Base-by-base conservation (phyloP, 1,140 invertebrate genomes). In the Tachypleus tridentatus region DNA sequence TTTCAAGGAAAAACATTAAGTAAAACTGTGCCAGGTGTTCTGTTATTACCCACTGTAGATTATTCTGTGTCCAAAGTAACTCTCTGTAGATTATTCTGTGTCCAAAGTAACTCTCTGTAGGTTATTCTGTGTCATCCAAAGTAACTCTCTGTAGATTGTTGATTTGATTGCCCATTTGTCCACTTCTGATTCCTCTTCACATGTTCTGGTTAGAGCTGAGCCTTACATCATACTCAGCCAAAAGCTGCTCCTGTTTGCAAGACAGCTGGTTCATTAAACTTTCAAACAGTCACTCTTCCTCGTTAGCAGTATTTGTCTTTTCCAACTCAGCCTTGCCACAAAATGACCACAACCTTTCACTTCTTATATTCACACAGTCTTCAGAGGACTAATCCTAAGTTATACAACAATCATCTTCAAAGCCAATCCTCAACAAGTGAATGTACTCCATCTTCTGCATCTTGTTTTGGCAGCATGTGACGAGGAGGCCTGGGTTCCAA, bases 151-250 rank as follows among this genome's bases (percentile, higher is more conserved):
- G 57, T 89, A 81, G 56, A 95, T 93, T 69, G 91, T 90, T 58
- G 92, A 91, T 77, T 90, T 91, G 78, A 92, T 91, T 73, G 90
- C 92, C 91, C 91, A 94, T 77, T 92, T 92, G 81, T 92, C 91
- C 75, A 89, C 92, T 76, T 93, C 89, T 74, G 90, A 87, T 74
- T 86, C 89, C 75, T 94, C 91, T 70, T 85, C 58, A 96, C 91
- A 79, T 96, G 91, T 54, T 95, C 80, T 60, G 95, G 94, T 79
- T 93, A 94, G 4, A 92, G 76, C 86, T 92, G 66, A 95, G 82
- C 69, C 91, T 80, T 76, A 96, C 94, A 77, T 95, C 92, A 77
- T 93, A 93, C 77, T 94, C 91, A 73, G 87, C 91, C 59, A 95
- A 82, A 72, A 93, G 90, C 59, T 87, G 84, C 65, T 70, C 69